Conservation (phyloP, 2,888 invertebrate genomes). For the Sipha maydis region DNA sequence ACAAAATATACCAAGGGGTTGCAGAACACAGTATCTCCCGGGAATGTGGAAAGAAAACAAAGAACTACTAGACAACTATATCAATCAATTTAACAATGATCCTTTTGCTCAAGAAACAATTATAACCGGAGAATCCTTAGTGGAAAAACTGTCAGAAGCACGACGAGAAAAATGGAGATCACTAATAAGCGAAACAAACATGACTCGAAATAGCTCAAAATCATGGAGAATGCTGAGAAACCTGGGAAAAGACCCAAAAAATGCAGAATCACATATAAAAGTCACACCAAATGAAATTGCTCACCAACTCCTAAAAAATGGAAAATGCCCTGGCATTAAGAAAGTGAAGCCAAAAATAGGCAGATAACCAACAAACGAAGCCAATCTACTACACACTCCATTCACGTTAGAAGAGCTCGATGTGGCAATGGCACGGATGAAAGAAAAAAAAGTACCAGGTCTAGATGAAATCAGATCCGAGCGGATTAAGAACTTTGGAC, state of each 20-base stretch:
- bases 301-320: slow-evolving; percentile 26
- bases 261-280: slow-evolving; percentile 9
- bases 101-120: slow-evolving; percentile 41
- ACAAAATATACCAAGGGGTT: slow-evolving; percentile 34
- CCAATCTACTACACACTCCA: slow-evolving; percentile 13
- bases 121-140: background rate
- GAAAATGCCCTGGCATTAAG: slow-evolving; percentile 4
- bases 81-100: slow-evolving; percentile 5
- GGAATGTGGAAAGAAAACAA: background rate
- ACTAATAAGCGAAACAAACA: slow-evolving; percentile 10
- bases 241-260: slow-evolving; percentile 10
- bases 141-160: slow-evolving; percentile 10
- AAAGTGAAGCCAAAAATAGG: slow-evolving; percentile 31
- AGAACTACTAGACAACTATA: slow-evolving; percentile 18
- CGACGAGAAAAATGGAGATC: slow-evolving; percentile 29
- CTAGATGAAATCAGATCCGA: slow-evolving; percentile 43
- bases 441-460: slow-evolving; percentile 34
- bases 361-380: slow-evolving; percentile 6
- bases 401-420: slow-evolving; percentile 20
- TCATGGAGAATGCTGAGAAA: slow-evolving; percentile 35
- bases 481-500: slow-evolving; percentile 47
- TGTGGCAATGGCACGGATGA: slow-evolving; percentile 23
- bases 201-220: slow-evolving; percentile 23
- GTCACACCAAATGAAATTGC: slow-evolving; percentile 25
- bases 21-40: background rate